Conservation (phyloP, 2,888 invertebrate genomes). For the Hofmannophila pseudospretella region DNA sequence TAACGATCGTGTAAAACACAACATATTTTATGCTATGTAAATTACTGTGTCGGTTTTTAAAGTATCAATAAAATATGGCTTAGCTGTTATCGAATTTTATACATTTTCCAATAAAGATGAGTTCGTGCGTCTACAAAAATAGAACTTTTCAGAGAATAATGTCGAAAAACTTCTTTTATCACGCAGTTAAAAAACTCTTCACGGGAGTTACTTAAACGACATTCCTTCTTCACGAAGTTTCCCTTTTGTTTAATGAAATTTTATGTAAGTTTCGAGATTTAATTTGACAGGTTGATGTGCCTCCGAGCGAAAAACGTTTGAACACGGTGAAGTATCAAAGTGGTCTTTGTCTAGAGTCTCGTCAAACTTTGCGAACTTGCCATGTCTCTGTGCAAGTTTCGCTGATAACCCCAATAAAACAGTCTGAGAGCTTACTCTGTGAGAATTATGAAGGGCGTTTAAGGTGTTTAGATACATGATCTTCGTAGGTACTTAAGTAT, state of each 20-base stretch:
- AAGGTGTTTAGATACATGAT: conserved; percentile 31
- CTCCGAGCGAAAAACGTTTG: conserved; percentile 9
- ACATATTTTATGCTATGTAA: too few relatives aligned
- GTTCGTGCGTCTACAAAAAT: conserved; percentile 18
- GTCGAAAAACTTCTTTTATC: conserved; percentile 32
- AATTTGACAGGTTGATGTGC: conserved; percentile 31
- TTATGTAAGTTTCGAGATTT: conserved; percentile 29
- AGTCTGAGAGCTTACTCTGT: conserved; percentile 21
- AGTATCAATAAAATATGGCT: conserved; percentile 33
- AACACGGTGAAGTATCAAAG: conserved; percentile 3
- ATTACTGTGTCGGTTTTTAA: too few relatives aligned
- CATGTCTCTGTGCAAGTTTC: conserved; percentile 1
- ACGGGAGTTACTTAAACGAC: conserved; percentile 28
- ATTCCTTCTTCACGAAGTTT: conserved; percentile 32
- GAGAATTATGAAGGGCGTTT: conserved; percentile 30
- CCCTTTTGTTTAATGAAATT: conserved; percentile 36
- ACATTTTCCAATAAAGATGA: conserved; percentile 17
- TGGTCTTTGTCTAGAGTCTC: background rate
- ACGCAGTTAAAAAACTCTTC: conserved; percentile 31
- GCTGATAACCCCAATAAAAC: conserved; percentile 11
- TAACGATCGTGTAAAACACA: too few relatives aligned
- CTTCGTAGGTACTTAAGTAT: too few relatives aligned
- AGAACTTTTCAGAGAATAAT: conserved; percentile 27
- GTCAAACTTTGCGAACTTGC: background rate
- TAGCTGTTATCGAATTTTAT: conserved; percentile 24